Conservation (phyloP, 2,888 invertebrate species). For the Poecilus cupreus region DNA sequence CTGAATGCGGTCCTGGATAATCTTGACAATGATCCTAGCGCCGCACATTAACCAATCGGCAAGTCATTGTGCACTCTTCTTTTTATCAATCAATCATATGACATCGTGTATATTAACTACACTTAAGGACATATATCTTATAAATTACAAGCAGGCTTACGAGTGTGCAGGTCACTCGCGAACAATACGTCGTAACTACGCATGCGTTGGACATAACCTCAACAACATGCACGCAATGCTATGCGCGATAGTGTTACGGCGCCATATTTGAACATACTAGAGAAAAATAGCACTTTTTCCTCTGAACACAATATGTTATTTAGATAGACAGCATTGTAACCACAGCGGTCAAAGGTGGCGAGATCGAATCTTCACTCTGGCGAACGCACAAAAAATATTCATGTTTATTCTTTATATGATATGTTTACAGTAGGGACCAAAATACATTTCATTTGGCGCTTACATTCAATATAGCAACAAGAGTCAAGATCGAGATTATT, state of each 20-base stretch:
- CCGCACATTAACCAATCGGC: slow-evolving; percentile 61
- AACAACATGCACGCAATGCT: not conserved
- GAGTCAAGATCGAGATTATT: too few relatives aligned
- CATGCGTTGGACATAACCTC: slow-evolving; percentile 22
- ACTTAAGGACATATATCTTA: slow-evolving; percentile 60
- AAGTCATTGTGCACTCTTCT: slow-evolving; percentile 63
- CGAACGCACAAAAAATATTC: slow-evolving; percentile 1
- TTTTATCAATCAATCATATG: slow-evolving; percentile 63
- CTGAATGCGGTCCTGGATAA: slow-evolving; percentile 57
- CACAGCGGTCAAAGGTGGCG: slow-evolving; percentile 8
- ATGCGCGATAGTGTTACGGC: not conserved
- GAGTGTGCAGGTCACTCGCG: slow-evolving; percentile 41
- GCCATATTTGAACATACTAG: slow-evolving; percentile 14
- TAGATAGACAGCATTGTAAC: slow-evolving; percentile 2
- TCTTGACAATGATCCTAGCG: slow-evolving; percentile 57
- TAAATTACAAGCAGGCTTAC: slow-evolving; percentile 58
- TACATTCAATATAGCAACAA: too few relatives aligned
- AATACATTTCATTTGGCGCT: too few relatives aligned
- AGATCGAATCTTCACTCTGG: not conserved
- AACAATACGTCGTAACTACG: slow-evolving; percentile 37
- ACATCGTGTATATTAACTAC: slow-evolving; percentile 61
- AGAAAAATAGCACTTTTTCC: slow-evolving; percentile 16
- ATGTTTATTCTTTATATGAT: too few relatives aligned
- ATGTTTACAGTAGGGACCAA: too few relatives aligned
- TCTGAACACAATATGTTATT: not conserved